Evolutionary conservation across 2,888 invertebrate genomes (phyloP).

Genomic region (Microctonus brassicae): DNA sequence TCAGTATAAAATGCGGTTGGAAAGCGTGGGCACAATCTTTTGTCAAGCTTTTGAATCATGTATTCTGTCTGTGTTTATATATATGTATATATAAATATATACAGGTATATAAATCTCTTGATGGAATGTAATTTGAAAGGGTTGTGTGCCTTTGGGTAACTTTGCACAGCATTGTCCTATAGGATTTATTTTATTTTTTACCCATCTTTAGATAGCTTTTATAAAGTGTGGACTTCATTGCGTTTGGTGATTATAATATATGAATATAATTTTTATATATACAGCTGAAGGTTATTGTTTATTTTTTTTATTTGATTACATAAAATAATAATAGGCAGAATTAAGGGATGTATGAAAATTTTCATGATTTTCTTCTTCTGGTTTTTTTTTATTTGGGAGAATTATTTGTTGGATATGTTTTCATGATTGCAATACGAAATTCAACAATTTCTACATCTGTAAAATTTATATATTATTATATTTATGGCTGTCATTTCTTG

Average conservation of each 20-base stretch:
- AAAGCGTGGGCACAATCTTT: constrained; percentile 31
- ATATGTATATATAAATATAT: constrained; percentile 9
- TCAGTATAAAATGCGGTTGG: constrained; percentile 23
- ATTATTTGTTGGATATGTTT: not conserved
- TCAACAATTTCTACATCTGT: constrained; percentile 24
- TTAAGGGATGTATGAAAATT: not conserved
- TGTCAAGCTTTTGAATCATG: constrained; percentile 31
- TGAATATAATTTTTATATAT: not conserved
- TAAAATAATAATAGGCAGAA: not conserved
- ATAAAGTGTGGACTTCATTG: not conserved
- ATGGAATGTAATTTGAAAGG: constrained; percentile 40
- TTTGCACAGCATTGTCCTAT: constrained; percentile 31
- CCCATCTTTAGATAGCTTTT: constrained; percentile 16
- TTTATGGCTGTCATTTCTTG: constrained; percentile 4
- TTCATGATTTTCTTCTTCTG: no score
- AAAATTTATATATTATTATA: constrained; percentile 9
- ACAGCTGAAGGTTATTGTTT: no score
- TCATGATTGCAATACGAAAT: constrained; percentile 3
- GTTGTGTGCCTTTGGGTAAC: constrained; percentile 36
- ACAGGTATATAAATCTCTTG: constrained; percentile 20
- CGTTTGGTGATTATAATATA: not conserved
- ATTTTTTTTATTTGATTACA: no score
- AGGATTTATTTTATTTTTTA: constrained; percentile 1
- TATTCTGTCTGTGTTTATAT: constrained; percentile 3
- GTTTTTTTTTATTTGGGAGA: not conserved